Conservation (phyloP, 2,888 invertebrate genomes). For the Heliconius hortense region DNA sequence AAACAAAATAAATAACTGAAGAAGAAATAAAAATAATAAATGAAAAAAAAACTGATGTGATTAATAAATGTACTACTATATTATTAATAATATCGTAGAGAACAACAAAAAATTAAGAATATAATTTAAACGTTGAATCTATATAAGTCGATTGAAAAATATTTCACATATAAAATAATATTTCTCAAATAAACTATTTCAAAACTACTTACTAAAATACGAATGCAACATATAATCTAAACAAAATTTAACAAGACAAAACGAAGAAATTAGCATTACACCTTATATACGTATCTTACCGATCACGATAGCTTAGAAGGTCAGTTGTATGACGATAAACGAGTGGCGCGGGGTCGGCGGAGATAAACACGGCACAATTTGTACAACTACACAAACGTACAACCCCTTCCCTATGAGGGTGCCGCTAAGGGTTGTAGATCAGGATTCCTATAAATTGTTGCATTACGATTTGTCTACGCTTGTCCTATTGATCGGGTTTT, state of each 20-base stretch:
- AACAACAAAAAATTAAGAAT: no score
- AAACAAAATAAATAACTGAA: no score
- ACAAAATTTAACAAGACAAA: not conserved
- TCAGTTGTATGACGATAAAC: constrained; percentile 66
- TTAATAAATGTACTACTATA: no score
- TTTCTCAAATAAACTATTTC: no score
- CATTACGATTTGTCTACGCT: constrained; percentile 13
- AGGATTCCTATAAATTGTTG: constrained; percentile 28
- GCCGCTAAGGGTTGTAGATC: constrained; percentile 18
- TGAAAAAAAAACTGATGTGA: no score
- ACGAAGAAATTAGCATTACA: constrained; percentile 16
- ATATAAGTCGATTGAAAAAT: no score
- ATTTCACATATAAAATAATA: no score
- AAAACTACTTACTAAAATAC: not conserved
- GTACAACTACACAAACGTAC: constrained; percentile 75
- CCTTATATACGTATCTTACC: not conserved
- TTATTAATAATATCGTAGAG: no score
- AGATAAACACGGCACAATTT: constrained; percentile 80
- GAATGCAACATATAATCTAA: no score
- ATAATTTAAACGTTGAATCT: no score
- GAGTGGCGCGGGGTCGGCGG: constrained; percentile 60
- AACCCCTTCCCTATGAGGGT: constrained; percentile 49
- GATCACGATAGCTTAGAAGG: constrained; percentile 33
- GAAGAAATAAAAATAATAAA: no score
- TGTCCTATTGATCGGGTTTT: constrained; percentile 9